phyloP scores from a whole-genome alignment of 2,113 vertebrate genomes.

The Dendrocopos noguchii region DNA sequence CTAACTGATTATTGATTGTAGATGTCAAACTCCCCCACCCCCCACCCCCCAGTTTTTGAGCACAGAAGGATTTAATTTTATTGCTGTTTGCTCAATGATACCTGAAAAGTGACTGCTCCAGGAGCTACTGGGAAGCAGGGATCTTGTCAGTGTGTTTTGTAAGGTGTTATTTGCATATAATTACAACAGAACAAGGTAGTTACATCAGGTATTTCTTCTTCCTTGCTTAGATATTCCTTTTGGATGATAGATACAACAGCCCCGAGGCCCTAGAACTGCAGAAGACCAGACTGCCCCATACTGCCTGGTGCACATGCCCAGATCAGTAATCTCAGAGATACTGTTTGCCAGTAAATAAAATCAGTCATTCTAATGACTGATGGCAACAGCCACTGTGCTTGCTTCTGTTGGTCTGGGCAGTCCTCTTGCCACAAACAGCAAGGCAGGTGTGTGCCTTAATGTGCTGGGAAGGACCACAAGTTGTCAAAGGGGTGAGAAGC shows the following conservation, averaged over 20 bases:
- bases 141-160: constrained; percentile 19
- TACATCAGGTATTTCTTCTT: neutral
- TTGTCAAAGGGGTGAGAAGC: neutral
- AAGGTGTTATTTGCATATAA: neutral
- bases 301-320: neutral
- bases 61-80: constrained; percentile 18
- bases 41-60: neutral
- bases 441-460: neutral
- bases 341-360: neutral
- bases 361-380: neutral
- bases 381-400: neutral
- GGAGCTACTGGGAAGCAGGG: neutral
- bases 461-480: neutral
- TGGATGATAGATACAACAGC: neutral
- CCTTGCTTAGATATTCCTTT: neutral
- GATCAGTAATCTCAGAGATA: neutral
- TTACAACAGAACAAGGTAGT: neutral
- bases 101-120: constrained; percentile 8
- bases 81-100: constrained; percentile 20
- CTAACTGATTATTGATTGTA: constrained; percentile 31
- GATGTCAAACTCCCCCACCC: neutral
- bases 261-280: neutral
- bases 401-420: neutral
- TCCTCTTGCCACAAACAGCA: rapidly evolving
- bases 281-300: neutral